Percentiles rank a stretch among this genome's conserved stretches.
Evolutionary conservation across 2,113 vertebrate genomes (phyloP).

Genomic region (Oryzias curvinotus): DNA sequence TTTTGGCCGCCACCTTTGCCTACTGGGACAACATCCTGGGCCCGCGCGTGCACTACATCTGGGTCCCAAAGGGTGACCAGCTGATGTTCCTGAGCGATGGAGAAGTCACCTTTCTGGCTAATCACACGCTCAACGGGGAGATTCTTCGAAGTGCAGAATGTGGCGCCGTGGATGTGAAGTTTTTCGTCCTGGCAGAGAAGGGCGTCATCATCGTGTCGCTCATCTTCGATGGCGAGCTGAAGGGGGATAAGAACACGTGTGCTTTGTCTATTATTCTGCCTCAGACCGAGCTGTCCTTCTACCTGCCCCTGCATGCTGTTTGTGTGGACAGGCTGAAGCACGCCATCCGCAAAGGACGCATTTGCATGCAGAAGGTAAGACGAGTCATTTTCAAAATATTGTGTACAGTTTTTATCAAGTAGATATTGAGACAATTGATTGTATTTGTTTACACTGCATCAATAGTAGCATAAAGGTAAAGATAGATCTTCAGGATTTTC

Average conservation of each 20-base stretch:
- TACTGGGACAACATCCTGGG: constrained; percentile 99
- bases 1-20: constrained; percentile 95
- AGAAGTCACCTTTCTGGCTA: constrained; percentile 95
- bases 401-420: not conserved
- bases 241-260: constrained; percentile 95
- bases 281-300: constrained; percentile 91
- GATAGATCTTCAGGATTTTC: not conserved
- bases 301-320: constrained; percentile 90
- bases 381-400: constrained; percentile 1
- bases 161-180: constrained; percentile 96
- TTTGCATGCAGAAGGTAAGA: constrained; percentile 98
- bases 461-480: constrained; percentile 30
- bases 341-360: constrained; percentile 93
- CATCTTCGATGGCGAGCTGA: constrained; percentile 97
- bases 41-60: constrained; percentile 93
- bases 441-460: constrained; percentile 18
- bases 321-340: constrained; percentile 95
- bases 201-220: constrained; percentile 96
- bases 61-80: constrained; percentile 89
- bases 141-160: constrained; percentile 95
- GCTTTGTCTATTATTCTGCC: constrained; percentile 95
- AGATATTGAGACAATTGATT: constrained; percentile 21
- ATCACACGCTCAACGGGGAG: constrained; percentile 97
- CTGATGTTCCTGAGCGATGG: constrained; percentile 86
- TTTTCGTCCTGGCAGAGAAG: constrained; percentile 95